Conservation (phyloP, 1,140 invertebrate genomes). For the Adoxophyes honmai region DNA sequence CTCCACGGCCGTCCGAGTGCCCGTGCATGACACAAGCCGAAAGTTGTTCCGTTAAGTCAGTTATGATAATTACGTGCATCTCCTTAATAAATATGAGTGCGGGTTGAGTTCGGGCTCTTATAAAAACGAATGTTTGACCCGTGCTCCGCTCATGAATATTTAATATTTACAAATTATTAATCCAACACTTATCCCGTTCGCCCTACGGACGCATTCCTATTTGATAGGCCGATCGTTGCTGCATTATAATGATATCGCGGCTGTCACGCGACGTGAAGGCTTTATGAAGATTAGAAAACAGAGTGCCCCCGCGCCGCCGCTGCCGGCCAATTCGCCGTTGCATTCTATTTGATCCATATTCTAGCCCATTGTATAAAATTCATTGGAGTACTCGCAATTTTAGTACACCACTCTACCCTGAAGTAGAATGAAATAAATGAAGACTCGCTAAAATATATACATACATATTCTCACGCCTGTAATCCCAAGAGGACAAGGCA, state of each 20-base stretch:
- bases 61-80: conserved; percentile 66
- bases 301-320: conserved; percentile 36
- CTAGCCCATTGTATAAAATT: too few relatives aligned
- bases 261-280: conserved; percentile 51
- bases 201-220: conserved; percentile 40
- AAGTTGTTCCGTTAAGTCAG: conserved; percentile 56
- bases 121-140: conserved; percentile 61
- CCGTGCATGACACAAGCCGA: conserved; percentile 37
- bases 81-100: conserved; percentile 63
- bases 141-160: conserved; percentile 68
- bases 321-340: conserved; percentile 1
- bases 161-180: conserved; percentile 75
- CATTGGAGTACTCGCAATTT: too few relatives aligned
- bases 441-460: too few relatives aligned
- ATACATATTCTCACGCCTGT: too few relatives aligned
- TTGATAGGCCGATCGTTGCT: conserved; percentile 33
- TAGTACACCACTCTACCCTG: too few relatives aligned
- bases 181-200: conserved; percentile 56
- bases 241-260: conserved; percentile 43
- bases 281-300: conserved; percentile 65
- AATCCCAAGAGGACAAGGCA: too few relatives aligned
- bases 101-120: conserved; percentile 47
- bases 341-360: conserved; percentile 8
- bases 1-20: conserved; percentile 30
- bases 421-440: too few relatives aligned